phyloP scores from a whole-genome alignment of 2,888 invertebrate genomes.

The Tolmerus cingulatus region DNA sequence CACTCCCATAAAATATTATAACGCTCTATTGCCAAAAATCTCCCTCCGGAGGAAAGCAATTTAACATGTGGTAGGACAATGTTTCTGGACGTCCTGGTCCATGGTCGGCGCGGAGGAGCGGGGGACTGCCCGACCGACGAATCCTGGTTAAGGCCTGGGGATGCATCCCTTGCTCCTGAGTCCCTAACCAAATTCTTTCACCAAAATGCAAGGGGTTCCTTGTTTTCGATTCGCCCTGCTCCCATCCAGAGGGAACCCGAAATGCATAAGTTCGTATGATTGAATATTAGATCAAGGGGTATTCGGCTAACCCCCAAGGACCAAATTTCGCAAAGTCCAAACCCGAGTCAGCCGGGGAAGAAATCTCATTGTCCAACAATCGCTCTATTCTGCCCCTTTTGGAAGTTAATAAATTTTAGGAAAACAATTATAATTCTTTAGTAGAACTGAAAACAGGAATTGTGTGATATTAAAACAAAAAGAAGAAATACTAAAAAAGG shows the following conservation, averaged over 20 bases:
- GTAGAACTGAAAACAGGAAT: conserved; percentile 13
- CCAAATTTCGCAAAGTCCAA: not conserved
- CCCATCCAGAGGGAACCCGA: not conserved
- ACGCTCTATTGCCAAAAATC: conserved; percentile 25
- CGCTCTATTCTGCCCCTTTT: not conserved
- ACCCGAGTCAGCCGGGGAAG: not conserved
- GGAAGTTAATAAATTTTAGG: not conserved
- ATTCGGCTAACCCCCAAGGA: not conserved
- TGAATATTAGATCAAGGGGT: not conserved
- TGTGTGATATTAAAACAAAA: conserved; percentile 11
- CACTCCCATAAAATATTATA: conserved; percentile 30
- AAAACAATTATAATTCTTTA: not conserved
- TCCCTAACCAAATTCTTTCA: not conserved
- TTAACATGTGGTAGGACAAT: conserved; percentile 17
- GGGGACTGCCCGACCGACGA: not conserved
- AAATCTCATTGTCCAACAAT: not conserved
- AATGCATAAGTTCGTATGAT: not conserved
- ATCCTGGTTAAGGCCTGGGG: not conserved
- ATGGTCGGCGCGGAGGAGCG: not conserved
- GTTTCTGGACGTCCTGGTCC: not conserved
- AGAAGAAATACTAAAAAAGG: not conserved
- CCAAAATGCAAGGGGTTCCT: not conserved
- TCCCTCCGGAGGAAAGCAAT: conserved; percentile 11
- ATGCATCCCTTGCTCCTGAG: not conserved
- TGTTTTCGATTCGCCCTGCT: not conserved